These are phyloP conservation scores for Oligia latruncula DNA, from an alignment of 2,888 invertebrate genomes.

Conservation along the genomic window DNA sequence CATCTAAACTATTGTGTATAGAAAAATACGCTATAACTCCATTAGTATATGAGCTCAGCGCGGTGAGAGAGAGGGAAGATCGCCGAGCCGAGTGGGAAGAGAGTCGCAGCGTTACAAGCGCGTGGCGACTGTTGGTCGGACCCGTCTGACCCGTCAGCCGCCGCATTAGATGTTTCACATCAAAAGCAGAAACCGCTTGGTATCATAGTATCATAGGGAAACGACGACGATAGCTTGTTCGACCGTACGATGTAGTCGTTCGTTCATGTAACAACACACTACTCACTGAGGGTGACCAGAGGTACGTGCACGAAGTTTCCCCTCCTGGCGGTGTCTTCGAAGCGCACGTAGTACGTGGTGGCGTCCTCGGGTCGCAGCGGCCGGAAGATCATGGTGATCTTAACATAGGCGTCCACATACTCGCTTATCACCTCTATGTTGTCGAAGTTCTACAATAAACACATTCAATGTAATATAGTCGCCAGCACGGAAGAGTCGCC, in stretches of 20 bases:
- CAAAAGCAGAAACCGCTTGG: background rate
- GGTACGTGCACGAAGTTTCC: constrained; percentile 48
- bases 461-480: background rate
- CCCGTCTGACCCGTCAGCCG: background rate
- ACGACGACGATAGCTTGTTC: too few relatives aligned
- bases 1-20: background rate
- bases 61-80: background rate
- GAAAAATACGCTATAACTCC: background rate
- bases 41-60: background rate
- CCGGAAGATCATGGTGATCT: constrained; percentile 18
- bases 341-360: constrained; percentile 50
- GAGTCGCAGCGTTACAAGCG: background rate
- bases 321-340: background rate
- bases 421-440: constrained; percentile 14
- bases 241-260: background rate
- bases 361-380: constrained; percentile 17
- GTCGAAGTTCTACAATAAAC: constrained; percentile 10
- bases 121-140: background rate
- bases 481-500: too few relatives aligned
- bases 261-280: too few relatives aligned
- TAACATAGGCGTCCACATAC: background rate
- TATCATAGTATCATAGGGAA: background rate
- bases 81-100: background rate
- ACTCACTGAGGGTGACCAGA: constrained; percentile 57
- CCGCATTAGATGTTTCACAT: background rate